Conservation (phyloP, 2,888 invertebrate genomes). For the Ecliptopera silaceata region DNA sequence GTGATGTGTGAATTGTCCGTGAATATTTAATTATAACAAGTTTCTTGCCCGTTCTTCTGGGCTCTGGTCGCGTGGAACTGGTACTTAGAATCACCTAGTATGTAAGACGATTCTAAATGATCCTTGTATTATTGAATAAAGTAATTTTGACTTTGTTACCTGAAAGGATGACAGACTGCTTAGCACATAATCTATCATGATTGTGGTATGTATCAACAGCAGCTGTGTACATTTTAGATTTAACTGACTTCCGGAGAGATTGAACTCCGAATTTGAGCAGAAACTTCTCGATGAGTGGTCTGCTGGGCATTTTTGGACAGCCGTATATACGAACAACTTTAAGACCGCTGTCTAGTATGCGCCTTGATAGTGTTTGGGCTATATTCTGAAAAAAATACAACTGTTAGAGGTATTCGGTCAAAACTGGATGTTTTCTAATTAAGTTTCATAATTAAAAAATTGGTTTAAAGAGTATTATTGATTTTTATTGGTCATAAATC, state of each 20-base stretch:
- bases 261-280: conserved; percentile 5
- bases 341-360: conserved; percentile 14
- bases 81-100: no score
- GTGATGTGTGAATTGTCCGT: no score
- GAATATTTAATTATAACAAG: no score
- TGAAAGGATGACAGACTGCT: background rate
- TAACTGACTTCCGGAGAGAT: conserved; percentile 25
- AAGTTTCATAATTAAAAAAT: no score
- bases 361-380: conserved; percentile 9
- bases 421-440: no score
- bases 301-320: conserved; percentile 11
- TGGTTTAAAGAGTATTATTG: no score
- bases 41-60: no score
- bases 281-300: background rate
- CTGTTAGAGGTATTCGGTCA: no score
- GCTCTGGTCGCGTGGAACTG: no score
- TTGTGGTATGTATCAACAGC: conserved; percentile 19
- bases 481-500: no score
- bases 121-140: no score
- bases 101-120: no score
- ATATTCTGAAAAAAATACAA: conserved; percentile 15
- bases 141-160: conserved; percentile 20
- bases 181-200: conserved; percentile 12
- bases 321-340: conserved; percentile 25
- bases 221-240: conserved; percentile 6